Base-by-base conservation (phyloP, 2,797 vertebrate genomes). In the Halcyon badia region DNA sequence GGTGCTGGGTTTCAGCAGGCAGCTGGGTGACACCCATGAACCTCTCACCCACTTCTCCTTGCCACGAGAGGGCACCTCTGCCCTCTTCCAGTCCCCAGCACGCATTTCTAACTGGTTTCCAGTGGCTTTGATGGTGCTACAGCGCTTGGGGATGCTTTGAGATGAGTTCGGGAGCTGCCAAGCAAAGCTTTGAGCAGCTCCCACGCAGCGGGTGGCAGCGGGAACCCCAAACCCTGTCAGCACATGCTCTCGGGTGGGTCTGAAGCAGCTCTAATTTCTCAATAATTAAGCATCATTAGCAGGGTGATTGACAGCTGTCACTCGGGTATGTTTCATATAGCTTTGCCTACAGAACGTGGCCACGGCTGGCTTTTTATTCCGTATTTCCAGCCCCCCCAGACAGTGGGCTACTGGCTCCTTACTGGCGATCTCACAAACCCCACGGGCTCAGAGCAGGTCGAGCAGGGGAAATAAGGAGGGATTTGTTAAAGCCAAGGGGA, bases 311-410 rank as follows among this genome's bases (percentile, higher is more conserved):
- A 49, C 70, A 70, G 61, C 20, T n/a, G 71, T 26, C 92, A 69
- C 44, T 65, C 64, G n/a, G n/a, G 11, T 2, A 19, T 0, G 0
- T 35, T 51, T 51, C 18, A 20, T 1, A 10, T 0, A 1, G 11
- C 44, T 70, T 16, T 72, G 44, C 28, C 49, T 54, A 39, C 33
- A 44, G 42, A 37, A 56, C 62, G 33, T 1, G 5, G 30, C 11
- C 52, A 21, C 12, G 15, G 5, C 1, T 10, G 35, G 4, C 48
- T 49, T 28, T n/a, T 44, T 12, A 8, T 28, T 22, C 26, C 1
- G 14, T 4, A 9, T 68, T 68, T 61, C 48, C 83, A 71, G 39
- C 12, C 26, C 66, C 16, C 10, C 13, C 4, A 2, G 39, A 7
- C 26, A 48, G 44, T 0, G 6, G 33, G 51, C 22, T 15, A 18